Evolutionary conservation across 2,888 invertebrate species (phyloP), one percentile per base, ranked within the genome.

Genomic region (Gryllus longicercus): DNA sequence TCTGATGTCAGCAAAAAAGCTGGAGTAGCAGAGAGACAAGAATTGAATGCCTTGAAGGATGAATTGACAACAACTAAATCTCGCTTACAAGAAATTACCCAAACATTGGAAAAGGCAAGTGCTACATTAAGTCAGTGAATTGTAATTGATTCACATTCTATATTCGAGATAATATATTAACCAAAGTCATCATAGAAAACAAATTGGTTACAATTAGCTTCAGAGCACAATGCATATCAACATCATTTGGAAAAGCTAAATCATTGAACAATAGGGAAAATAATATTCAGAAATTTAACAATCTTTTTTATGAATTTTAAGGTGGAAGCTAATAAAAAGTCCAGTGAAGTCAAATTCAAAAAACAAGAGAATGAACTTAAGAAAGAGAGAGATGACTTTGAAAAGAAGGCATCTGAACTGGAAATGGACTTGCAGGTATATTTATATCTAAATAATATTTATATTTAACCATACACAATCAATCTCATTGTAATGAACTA

Each of bases 331-430:
- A 93, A 92, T 83, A 92, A 93, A 84, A 87, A 91, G 63, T 92
- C 93, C 84, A 90, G 88, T 77, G 91, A 92, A 83, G 88, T 81
- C 90, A 91, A 86, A 87, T 88, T 51, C 90, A 90, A 89, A 84
- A 82, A 83, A 82, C 80, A 82, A 81, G 83, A 86, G 83, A 81
- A 82, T 76, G 82, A 85, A 38, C 82, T 85, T 51, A 84, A 84
- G 63, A 92, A 91, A 84, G 92, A 93, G 83, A 90, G 91, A 49
- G 88, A 89, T 77, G 91, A 91, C 82, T 90, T 92, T 87, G 92
- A 93, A 85, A 90, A 89, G 77, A 93, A 92, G 85, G 87, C 91
- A 16, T 88, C 84, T 12, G 86, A 86, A 81, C 82, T 87, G 78
- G 85, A 87, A 82, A 85, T 84, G 51, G 86, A 87, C 82, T 83